A percentile compares a stretch with the other conserved stretches of the same genome.
Conservation (phyloP, 2,888 invertebrate species). For the Trichopoda pennipes region DNA sequence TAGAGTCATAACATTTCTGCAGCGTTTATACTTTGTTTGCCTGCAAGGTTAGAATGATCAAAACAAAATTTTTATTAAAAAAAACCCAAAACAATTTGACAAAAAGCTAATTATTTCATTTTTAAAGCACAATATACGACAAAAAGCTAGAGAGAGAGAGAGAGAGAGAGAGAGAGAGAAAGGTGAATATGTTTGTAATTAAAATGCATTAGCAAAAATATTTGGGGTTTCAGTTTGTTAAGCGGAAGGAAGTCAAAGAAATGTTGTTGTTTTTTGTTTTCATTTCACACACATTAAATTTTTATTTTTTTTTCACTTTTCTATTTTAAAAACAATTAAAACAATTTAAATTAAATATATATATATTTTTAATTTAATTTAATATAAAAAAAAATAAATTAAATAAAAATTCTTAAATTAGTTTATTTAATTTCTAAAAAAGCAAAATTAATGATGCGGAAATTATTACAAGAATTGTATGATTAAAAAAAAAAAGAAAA, state of each 20-base stretch:
- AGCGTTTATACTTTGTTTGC: neutral
- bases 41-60: slow-evolving; percentile 12
- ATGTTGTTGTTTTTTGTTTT: neutral
- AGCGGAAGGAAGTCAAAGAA: slow-evolving; percentile 60
- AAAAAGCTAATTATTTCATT: slow-evolving; percentile 13
- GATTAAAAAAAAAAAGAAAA: neutral
- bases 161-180: neutral
- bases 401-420: slow-evolving; percentile 9
- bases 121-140: neutral
- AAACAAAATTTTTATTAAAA: neutral
- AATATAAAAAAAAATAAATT: neutral
- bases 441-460: slow-evolving; percentile 56
- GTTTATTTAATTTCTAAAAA: slow-evolving; percentile 21
- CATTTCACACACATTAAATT: too few relatives aligned
- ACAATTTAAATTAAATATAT: slow-evolving; percentile 20
- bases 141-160: neutral
- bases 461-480: slow-evolving; percentile 37
- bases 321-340: slow-evolving; percentile 46
- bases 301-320: slow-evolving; percentile 10
- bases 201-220: neutral
- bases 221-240: neutral
- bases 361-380: slow-evolving; percentile 24
- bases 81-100: neutral
- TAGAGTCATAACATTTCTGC: neutral
- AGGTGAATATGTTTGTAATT: neutral